These are phyloP conservation scores for Nesoenas mayeri DNA, from an alignment of 2,113 vertebrate genomes.

Conservation along the genomic window DNA sequence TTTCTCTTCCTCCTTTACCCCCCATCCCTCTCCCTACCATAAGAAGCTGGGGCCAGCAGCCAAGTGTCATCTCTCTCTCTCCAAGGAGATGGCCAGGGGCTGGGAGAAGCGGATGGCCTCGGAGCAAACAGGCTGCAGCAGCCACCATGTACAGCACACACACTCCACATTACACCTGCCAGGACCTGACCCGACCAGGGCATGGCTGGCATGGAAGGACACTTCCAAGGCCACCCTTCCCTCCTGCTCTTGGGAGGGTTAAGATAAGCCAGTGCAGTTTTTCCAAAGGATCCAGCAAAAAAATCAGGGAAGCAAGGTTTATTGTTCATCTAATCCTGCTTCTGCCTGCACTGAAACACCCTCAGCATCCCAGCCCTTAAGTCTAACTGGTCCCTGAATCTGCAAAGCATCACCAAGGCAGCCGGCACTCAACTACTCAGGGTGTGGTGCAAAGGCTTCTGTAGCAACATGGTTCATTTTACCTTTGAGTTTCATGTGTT, in stretches of 20 bases:
- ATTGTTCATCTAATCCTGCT: background rate
- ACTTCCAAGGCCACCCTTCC: background rate
- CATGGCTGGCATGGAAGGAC: background rate
- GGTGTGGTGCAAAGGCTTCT: background rate
- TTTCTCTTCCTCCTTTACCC: background rate
- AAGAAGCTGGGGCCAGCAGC: background rate
- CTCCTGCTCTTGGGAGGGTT: background rate
- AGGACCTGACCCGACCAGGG: accelerated
- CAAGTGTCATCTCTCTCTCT: background rate
- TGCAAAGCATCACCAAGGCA: background rate
- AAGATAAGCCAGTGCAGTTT: background rate
- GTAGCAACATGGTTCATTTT: background rate
- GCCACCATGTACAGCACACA: background rate
- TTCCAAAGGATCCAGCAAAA: background rate
- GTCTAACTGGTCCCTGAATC: background rate
- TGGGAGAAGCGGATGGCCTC: background rate
- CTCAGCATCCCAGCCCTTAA: background rate
- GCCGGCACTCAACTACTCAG: accelerated
- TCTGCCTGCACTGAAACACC: background rate
- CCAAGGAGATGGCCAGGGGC: background rate
- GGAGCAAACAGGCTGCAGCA: background rate
- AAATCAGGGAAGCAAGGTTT: background rate
- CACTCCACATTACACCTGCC: background rate
- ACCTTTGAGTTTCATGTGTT: background rate
- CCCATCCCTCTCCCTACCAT: background rate